phyloP scores from a whole-genome alignment of 2,888 invertebrate species.

The Rutpela maculata region DNA sequence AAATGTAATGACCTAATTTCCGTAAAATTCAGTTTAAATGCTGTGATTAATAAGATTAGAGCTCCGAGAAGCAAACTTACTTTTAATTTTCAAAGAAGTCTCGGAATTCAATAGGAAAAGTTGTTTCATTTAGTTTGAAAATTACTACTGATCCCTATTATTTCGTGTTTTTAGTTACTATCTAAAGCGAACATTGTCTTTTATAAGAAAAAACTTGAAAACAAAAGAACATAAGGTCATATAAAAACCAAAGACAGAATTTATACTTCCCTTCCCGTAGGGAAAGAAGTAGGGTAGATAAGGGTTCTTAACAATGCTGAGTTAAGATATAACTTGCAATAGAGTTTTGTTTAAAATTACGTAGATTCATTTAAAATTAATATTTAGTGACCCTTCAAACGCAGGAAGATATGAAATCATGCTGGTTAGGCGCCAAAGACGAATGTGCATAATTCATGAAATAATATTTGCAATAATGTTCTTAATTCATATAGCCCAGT shows the following conservation, averaged over 20 bases:
- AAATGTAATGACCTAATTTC: slow-evolving; percentile 33
- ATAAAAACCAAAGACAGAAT: slow-evolving; percentile 1
- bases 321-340: neutral
- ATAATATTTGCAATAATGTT: no score
- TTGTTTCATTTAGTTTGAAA: slow-evolving; percentile 16
- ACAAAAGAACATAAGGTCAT: neutral
- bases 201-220: slow-evolving; percentile 3
- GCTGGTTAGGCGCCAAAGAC: no score
- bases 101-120: slow-evolving; percentile 10
- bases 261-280: neutral
- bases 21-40: slow-evolving; percentile 8
- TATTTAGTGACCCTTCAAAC: no score
- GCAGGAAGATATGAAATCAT: no score
- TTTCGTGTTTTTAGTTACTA: neutral
- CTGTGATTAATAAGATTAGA: slow-evolving; percentile 33
- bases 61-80: slow-evolving; percentile 4
- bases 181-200: neutral
- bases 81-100: slow-evolving; percentile 30
- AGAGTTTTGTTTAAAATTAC: neutral
- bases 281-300: neutral
- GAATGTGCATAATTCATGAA: no score
- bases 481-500: no score
- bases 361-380: no score
- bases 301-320: neutral
- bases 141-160: slow-evolving; percentile 17